Evolutionary conservation across 2,113 vertebrate genomes (phyloP).

Genomic region (Semnornis frantzii): DNA sequence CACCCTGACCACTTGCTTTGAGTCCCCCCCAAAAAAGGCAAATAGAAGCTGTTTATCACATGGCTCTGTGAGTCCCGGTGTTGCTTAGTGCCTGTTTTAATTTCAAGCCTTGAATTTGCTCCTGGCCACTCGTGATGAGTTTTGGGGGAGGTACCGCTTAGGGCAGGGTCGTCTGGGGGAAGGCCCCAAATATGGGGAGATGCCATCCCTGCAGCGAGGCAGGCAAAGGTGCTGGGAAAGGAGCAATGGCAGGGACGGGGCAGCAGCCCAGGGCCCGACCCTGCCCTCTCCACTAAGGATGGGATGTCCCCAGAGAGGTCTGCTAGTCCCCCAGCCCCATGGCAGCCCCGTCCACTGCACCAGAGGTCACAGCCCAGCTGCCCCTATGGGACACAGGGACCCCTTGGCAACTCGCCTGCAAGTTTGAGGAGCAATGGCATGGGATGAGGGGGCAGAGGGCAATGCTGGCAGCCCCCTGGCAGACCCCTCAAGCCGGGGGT

Average conservation of each 20-base stretch:
- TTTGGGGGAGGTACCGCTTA: neutral
- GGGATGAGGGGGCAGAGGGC: neutral
- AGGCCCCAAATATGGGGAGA: neutral
- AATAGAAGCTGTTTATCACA: fast-evolving
- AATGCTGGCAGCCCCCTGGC: neutral
- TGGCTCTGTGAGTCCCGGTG: neutral
- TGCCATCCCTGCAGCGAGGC: fast-evolving
- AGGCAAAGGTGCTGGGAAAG: neutral
- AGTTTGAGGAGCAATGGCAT: neutral
- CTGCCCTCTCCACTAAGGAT: fast-evolving
- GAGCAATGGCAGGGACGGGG: fast-evolving
- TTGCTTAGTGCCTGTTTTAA: neutral
- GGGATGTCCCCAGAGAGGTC: neutral
- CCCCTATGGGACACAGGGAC: fast-evolving
- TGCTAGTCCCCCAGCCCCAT: neutral
- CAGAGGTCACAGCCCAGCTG: fast-evolving
- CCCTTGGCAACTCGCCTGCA: fast-evolving
- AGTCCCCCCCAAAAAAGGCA: neutral
- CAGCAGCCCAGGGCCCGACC: fast-evolving
- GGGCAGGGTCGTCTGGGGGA: neutral
- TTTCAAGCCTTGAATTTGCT: neutral
- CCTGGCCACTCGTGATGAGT: neutral
- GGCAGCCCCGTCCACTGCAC: neutral
- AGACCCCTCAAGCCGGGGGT: neutral
- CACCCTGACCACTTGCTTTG: fast-evolving